Evolutionary conservation across 92 coral and sea anemone genomes (phyloP), one percentile per base, ranked within the genome.

Genomic region (Phenganax marumi): DNA sequence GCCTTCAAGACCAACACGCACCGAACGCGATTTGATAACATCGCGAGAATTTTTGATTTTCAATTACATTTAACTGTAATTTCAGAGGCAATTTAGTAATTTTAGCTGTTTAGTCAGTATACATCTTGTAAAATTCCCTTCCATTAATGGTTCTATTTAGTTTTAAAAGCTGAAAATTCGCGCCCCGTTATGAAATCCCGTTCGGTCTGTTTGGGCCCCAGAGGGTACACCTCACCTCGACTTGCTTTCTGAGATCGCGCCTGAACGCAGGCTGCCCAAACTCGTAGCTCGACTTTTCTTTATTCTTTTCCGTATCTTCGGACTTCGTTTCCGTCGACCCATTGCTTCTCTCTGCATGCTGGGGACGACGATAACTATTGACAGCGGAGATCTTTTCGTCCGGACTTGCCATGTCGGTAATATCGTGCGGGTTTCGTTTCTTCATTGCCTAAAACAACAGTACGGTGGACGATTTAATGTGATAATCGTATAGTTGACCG

Each of bases 401-500:
- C n/a, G 83, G 90, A 12, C 89, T 78, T 52, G 85, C 81, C 50
- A 91, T 88, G 60, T 78, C 83, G 25, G 73, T 12, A 52, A 46
- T 78, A 48, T 78, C 83, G 3, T 78, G 71, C 0, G 93, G 91
- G 25, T 84, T 87, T 48, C 98, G 98, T 54, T 95, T 95, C 14
- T 86, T 90, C 64, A 95, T 77, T 11, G 98, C 97, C 98, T 95
- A 81, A 50, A 82, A 68, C 5, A 79, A 17, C 61, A 72, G 43
- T 5, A 33, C 43, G 43, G 43, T 33, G 43, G 43, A 33, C 16
- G 7, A 72, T 11, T 12, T 72, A 47, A 47, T 70, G 17, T 60
- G 8, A 17, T n/a, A n/a, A 60, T 26, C n/a, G 12, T 21, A 56
- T n/a, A n/a, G n/a, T n/a, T n/a, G n/a, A n/a, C n/a, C n/a, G n/a